These are phyloP conservation scores for Lacanobia wlatinum DNA, from an alignment of 2,888 invertebrate species.

Conservation along the genomic window DNA sequence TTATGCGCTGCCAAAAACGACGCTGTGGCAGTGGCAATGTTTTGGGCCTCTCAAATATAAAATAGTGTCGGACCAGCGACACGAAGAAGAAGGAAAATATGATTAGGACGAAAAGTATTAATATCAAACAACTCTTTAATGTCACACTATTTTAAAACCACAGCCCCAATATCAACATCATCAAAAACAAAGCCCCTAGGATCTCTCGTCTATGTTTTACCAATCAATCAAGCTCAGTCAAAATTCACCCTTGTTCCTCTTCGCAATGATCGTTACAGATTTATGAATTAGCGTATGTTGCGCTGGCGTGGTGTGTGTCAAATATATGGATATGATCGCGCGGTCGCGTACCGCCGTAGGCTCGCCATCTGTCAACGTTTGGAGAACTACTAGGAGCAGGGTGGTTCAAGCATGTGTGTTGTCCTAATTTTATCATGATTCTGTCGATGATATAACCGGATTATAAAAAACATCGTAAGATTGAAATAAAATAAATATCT, in stretches of 20 bases:
- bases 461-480: no score
- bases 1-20: no score
- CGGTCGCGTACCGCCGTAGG: slow-evolving; percentile 69
- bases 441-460: background rate
- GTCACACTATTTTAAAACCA: background rate
- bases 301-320: slow-evolving; percentile 59
- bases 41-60: no score
- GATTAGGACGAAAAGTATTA: no score
- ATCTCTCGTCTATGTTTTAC: slow-evolving; percentile 16
- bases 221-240: slow-evolving; percentile 49
- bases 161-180: background rate
- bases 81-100: no score
- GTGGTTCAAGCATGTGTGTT: slow-evolving; percentile 14
- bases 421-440: background rate
- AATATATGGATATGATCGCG: slow-evolving; percentile 71
- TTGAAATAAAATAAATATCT: no score
- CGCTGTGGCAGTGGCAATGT: no score
- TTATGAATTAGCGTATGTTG: slow-evolving; percentile 57
- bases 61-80: no score
- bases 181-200: slow-evolving; percentile 24
- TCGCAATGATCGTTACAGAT: slow-evolving; percentile 57
- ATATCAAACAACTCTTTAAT: no score
- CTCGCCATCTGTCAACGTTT: slow-evolving; percentile 81
- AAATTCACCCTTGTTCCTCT: slow-evolving; percentile 28
- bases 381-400: slow-evolving; percentile 62